Conservation (phyloP, 2,113 vertebrate genomes). For the Bufo gargarizans region DNA sequence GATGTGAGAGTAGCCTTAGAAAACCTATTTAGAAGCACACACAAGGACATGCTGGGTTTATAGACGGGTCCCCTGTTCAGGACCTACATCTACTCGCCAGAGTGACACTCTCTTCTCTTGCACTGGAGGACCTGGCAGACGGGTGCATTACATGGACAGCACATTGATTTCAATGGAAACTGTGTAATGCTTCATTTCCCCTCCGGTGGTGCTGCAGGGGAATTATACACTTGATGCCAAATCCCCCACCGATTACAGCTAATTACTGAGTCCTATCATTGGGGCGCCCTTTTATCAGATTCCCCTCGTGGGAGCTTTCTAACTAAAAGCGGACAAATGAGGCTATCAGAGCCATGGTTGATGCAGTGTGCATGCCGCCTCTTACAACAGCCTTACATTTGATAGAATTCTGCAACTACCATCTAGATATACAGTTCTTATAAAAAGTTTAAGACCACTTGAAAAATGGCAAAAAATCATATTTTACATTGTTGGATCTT, state of each 20-base stretch:
- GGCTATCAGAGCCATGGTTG: background rate
- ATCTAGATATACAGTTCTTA: too few relatives aligned
- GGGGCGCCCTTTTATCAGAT: too few relatives aligned
- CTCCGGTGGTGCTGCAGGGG: background rate
- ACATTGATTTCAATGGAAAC: background rate
- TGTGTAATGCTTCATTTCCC: background rate
- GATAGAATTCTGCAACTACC: too few relatives aligned
- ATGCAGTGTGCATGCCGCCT: background rate
- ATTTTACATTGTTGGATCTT: too few relatives aligned
- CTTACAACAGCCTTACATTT: background rate
- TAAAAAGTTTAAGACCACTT: too few relatives aligned
- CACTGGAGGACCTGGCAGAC: background rate
- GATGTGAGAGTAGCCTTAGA: too few relatives aligned
- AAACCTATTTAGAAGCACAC: too few relatives aligned
- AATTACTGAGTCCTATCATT: too few relatives aligned
- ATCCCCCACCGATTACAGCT: too few relatives aligned
- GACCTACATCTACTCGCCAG: background rate
- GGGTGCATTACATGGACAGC: background rate
- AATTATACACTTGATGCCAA: too few relatives aligned
- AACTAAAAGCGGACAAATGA: background rate
- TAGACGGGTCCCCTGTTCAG: background rate
- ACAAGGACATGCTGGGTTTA: background rate
- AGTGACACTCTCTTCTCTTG: background rate
- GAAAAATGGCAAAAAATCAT: too few relatives aligned
- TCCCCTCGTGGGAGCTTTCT: background rate